phyloP scores from a whole-genome alignment of 2,797 vertebrate species.

The Chloroceryle amazona region DNA sequence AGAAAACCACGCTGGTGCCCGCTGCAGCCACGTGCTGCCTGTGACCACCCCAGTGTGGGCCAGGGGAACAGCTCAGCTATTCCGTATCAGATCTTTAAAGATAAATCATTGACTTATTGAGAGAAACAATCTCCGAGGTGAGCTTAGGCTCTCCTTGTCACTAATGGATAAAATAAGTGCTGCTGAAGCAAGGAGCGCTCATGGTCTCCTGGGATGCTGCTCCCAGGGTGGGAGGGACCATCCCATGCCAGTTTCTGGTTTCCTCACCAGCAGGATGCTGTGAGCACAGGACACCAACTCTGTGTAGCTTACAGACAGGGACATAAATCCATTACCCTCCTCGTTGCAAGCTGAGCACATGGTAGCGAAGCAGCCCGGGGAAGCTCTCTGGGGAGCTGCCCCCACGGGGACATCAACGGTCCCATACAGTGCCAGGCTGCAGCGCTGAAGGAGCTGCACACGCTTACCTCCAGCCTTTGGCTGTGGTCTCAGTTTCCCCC shows the following conservation, averaged over 20 bases:
- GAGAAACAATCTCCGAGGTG: not conserved
- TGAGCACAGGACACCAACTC: rapidly evolving
- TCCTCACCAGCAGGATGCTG: rapidly evolving
- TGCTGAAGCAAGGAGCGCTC: not conserved
- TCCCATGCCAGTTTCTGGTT: rapidly evolving
- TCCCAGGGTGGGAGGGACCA: not conserved
- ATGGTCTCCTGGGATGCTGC: not conserved
- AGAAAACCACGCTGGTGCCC: not conserved
- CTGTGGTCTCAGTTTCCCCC: not conserved
- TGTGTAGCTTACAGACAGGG: rapidly evolving
- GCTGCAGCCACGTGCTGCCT: rapidly evolving
- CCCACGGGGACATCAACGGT: rapidly evolving
- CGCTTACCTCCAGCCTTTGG: conserved; percentile 30
- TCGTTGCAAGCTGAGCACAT: rapidly evolving
- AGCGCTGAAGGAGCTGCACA: rapidly evolving
- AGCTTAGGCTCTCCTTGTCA: not conserved
- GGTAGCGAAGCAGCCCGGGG: rapidly evolving
- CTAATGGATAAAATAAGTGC: not conserved
- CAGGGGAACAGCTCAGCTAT: rapidly evolving
- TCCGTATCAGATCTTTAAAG: not conserved
- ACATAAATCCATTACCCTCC: rapidly evolving
- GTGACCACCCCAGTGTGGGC: rapidly evolving
- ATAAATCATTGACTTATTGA: rapidly evolving
- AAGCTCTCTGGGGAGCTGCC: rapidly evolving
- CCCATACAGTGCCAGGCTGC: rapidly evolving